Conservation (phyloP, 2,888 invertebrate species). For the Limnephilus rhombicus region DNA sequence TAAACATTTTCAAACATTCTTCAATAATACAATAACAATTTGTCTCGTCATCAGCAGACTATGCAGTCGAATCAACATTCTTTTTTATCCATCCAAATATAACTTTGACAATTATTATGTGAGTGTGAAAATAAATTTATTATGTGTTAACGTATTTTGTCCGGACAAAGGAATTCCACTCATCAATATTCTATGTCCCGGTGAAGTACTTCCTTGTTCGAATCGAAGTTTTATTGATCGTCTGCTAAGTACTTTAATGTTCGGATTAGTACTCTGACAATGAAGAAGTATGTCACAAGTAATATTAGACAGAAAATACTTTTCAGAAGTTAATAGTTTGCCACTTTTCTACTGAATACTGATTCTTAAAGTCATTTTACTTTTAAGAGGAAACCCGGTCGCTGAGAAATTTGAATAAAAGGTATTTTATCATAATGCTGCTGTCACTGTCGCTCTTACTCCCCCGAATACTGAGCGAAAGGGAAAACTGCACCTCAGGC, state of each 20-base stretch:
- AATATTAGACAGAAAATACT: neutral
- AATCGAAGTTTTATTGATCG: constrained; percentile 12
- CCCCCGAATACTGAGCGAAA: no score
- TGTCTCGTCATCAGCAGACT: neutral
- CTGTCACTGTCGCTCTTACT: no score
- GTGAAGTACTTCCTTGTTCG: constrained; percentile 27
- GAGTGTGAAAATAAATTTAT: neutral
- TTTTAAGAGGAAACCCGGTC: neutral
- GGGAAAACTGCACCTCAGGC: no score
- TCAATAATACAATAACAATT: no score
- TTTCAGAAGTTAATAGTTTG: neutral
- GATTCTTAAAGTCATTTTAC: neutral
- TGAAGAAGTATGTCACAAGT: neutral
- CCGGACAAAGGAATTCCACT: constrained; percentile 38
- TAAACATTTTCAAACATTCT: no score
- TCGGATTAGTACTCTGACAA: neutral
- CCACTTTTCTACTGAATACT: neutral
- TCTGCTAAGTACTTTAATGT: neutral
- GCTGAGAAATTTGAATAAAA: no score
- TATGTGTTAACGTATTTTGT: neutral
- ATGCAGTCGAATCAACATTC: neutral
- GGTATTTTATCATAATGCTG: no score
- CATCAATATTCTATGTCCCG: constrained; percentile 27
- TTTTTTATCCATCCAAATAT: neutral
- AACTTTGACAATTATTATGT: neutral